Conservation (phyloP, 2,797 vertebrate species). For the Enteromius radiatus region DNA sequence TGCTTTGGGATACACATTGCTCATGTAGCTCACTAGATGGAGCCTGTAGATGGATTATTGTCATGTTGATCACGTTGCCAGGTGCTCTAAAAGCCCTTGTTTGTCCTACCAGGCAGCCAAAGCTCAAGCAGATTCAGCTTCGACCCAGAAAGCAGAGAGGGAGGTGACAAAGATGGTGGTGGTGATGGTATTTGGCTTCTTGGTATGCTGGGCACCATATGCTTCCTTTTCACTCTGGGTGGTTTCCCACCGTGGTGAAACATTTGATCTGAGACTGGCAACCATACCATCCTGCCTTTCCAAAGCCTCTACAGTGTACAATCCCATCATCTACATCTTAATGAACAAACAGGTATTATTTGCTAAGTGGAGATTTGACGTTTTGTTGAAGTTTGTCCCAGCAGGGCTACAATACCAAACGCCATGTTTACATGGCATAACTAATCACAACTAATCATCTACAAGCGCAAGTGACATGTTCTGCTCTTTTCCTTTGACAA, state of each 20-base stretch:
- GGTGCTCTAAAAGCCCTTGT: neutral
- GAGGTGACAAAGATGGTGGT: constrained; percentile 83
- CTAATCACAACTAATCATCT: neutral
- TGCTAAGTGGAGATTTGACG: neutral
- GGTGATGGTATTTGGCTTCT: constrained; percentile 80
- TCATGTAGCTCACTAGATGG: constrained; percentile 14
- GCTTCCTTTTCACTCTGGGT: constrained; percentile 75
- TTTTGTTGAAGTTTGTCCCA: neutral
- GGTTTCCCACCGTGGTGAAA: constrained; percentile 70
- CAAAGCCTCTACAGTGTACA: constrained; percentile 81
- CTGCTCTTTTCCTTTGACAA: constrained; percentile 30
- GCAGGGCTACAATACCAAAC: neutral
- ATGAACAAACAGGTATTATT: constrained; percentile 73
- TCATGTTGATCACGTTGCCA: neutral
- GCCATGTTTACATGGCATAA: neutral
- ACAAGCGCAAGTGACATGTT: neutral
- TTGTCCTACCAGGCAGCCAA: constrained; percentile 72
- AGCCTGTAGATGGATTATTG: neutral
- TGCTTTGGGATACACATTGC: neutral
- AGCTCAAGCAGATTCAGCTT: constrained; percentile 80
- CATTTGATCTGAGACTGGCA: constrained; percentile 75
- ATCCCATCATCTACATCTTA: constrained; percentile 75
- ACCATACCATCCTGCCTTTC: constrained; percentile 78
- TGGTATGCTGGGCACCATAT: constrained; percentile 79
- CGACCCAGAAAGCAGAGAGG: constrained; percentile 81